These are phyloP conservation scores for Carcharodon carcharias DNA, from an alignment of 2,797 vertebrate genomes.

Conservation along the genomic window DNA sequence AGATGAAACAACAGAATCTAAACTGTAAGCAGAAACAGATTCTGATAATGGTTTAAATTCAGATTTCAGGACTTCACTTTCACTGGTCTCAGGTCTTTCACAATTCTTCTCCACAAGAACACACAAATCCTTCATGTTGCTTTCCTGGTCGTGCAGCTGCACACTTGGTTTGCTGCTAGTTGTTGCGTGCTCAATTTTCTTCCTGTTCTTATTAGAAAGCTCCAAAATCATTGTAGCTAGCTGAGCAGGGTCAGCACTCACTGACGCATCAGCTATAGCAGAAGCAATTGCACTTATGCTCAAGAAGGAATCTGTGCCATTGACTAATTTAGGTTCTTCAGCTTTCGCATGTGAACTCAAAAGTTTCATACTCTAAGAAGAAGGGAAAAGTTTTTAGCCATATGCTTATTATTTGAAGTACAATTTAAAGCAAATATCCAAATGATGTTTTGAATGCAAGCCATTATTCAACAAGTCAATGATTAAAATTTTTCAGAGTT, in stretches of 20 bases:
- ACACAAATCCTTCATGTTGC: constrained; percentile 50
- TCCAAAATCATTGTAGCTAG: constrained; percentile 85
- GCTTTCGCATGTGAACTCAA: neutral
- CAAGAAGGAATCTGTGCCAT: constrained; percentile 55
- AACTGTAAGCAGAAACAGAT: constrained; percentile 52
- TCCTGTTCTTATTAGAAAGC: constrained; percentile 67
- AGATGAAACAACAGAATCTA: constrained; percentile 54
- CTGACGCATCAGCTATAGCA: constrained; percentile 83
- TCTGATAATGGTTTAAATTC: neutral
- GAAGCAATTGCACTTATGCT: constrained; percentile 88
- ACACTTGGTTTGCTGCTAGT: constrained; percentile 39
- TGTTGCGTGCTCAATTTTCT: constrained; percentile 39
- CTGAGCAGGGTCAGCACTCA: constrained; percentile 78
- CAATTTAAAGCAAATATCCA: neutral
- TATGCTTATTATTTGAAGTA: neutral
- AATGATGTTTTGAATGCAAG: neutral
- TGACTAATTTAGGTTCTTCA: constrained; percentile 45
- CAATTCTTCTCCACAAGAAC: constrained; percentile 85
- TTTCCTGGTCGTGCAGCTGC: constrained; percentile 46
- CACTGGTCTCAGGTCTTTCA: constrained; percentile 59
- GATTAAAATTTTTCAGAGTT: neutral
- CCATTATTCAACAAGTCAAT: neutral
- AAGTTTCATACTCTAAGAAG: neutral
- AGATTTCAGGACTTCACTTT: constrained; percentile 50
- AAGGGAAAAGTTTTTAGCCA: neutral